These are phyloP conservation scores for Oscheius sp. DNA, from an alignment of 2,888 invertebrate genomes.

Conservation along the genomic window DNA sequence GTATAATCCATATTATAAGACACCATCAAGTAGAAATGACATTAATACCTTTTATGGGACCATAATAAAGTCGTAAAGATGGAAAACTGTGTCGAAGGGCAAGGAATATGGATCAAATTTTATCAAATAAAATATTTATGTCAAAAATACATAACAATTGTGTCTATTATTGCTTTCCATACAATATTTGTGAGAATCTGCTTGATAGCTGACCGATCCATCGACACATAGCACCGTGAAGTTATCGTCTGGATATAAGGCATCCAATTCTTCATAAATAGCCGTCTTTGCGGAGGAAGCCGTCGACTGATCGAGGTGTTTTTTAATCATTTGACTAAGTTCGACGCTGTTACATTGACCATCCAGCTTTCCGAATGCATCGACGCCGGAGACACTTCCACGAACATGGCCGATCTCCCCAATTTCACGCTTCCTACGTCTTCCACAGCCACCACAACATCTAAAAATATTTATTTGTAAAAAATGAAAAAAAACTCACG, in stretches of 20 bases:
- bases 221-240: conserved; percentile 46
- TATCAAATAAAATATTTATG: conserved; percentile 15
- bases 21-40: too few relatives aligned
- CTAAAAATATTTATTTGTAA: neutral
- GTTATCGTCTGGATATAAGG: conserved; percentile 40
- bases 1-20: too few relatives aligned
- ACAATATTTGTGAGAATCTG: conserved; percentile 35
- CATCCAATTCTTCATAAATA: conserved; percentile 43
- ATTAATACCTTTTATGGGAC: too few relatives aligned
- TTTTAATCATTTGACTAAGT: conserved; percentile 27
- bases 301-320: conserved; percentile 14
- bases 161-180: conserved; percentile 28
- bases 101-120: too few relatives aligned
- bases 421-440: conserved; percentile 31
- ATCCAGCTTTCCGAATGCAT: neutral
- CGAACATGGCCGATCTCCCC: conserved; percentile 28
- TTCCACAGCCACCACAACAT: conserved; percentile 21
- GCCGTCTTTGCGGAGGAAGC: conserved; percentile 29
- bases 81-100: too few relatives aligned
- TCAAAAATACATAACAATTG: conserved; percentile 31
- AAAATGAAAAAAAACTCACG: conserved; percentile 7
- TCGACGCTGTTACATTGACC: conserved; percentile 30
- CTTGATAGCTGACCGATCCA: conserved; percentile 44
- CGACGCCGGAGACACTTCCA: conserved; percentile 4
- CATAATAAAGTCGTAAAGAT: too few relatives aligned